phyloP scores from a whole-genome alignment of 1,140 invertebrate species.

The Drosophila melanica region DNA sequence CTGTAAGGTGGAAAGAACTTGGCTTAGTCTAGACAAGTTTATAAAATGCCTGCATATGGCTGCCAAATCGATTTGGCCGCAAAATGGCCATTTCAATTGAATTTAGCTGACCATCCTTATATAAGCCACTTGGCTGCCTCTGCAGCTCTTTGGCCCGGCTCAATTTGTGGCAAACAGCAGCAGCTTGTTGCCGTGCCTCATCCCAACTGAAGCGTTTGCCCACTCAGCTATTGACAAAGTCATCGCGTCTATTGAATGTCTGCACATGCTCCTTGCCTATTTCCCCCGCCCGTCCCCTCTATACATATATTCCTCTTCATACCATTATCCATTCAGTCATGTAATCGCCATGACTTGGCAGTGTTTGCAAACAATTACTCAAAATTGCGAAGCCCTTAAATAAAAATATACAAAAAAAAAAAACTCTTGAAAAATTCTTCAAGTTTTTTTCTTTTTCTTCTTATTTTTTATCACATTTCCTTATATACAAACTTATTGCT shows the following conservation, averaged over 20 bases:
- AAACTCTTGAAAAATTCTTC: slow-evolving; percentile 12
- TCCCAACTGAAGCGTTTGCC: slow-evolving; percentile 2
- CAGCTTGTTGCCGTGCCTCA: slow-evolving; percentile 38
- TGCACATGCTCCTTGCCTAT: not conserved
- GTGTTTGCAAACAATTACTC: slow-evolving; percentile 36
- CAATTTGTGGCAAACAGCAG: slow-evolving; percentile 44
- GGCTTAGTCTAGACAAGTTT: not conserved
- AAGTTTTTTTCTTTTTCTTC: not conserved
- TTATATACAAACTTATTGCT: slow-evolving; percentile 2
- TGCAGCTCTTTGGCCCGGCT: slow-evolving; percentile 40
- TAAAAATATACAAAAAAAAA: not conserved
- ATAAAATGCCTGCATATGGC: not conserved
- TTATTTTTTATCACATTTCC: not conserved
- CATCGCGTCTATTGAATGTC: slow-evolving; percentile 57
- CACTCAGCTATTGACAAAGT: slow-evolving; percentile 45
- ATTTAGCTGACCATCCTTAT: slow-evolving; percentile 39
- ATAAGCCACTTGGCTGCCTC: slow-evolving; percentile 27
- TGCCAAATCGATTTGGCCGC: slow-evolving; percentile 40
- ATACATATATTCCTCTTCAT: too few relatives aligned
- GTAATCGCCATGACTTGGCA: slow-evolving; percentile 46
- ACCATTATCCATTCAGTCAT: slow-evolving; percentile 30
- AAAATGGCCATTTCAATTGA: slow-evolving; percentile 23
- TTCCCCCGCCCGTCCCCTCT: not conserved
- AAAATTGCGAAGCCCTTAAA: slow-evolving; percentile 24
- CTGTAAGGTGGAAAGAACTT: not conserved